A percentile compares a stretch with the other conserved stretches of the same genome.
phyloP scores from a whole-genome alignment of 2,888 invertebrate species.

The Luperina nickerlii region DNA sequence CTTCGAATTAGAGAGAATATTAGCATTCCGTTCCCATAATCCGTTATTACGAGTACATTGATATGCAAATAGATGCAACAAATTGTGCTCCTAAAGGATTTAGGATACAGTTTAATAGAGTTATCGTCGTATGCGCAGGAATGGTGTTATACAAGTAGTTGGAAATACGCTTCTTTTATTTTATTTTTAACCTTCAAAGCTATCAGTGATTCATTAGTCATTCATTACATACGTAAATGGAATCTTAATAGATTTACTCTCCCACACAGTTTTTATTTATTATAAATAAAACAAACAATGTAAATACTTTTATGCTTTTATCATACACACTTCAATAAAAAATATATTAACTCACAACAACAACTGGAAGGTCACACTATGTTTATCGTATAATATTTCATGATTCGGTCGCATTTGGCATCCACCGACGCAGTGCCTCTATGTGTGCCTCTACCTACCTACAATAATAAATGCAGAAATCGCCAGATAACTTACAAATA shows the following conservation, averaged over 20 bases:
- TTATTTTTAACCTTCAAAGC: conserved; percentile 9
- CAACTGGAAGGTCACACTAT: conserved; percentile 56
- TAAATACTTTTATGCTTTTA: conserved; percentile 44
- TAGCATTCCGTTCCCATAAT: conserved; percentile 81
- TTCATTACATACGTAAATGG: conserved; percentile 10
- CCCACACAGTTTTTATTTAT: conserved; percentile 23
- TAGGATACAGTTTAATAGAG: conserved; percentile 73
- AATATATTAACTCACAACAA: conserved; percentile 52
- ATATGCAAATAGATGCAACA: conserved; percentile 83
- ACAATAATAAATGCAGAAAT: conserved; percentile 29
- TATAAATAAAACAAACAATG: conserved; percentile 37
- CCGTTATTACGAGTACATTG: conserved; percentile 76
- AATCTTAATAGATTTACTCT: conserved; percentile 32
- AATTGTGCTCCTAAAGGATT: conserved; percentile 77
- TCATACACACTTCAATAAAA: conserved; percentile 43
- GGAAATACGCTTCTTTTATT: conserved; percentile 22
- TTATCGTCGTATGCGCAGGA: conserved; percentile 60
- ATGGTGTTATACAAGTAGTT: conserved; percentile 10
- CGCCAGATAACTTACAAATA: conserved; percentile 30
- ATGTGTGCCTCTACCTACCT: conserved; percentile 1
- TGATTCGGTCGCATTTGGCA: conserved; percentile 60
- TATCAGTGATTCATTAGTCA: conserved; percentile 6
- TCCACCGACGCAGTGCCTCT: conserved; percentile 43
- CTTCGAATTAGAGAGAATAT: conserved; percentile 80
- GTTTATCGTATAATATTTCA: conserved; percentile 56